Base-by-base conservation (phyloP, 2,888 invertebrate species). In the Microplitis deprimator region DNA sequence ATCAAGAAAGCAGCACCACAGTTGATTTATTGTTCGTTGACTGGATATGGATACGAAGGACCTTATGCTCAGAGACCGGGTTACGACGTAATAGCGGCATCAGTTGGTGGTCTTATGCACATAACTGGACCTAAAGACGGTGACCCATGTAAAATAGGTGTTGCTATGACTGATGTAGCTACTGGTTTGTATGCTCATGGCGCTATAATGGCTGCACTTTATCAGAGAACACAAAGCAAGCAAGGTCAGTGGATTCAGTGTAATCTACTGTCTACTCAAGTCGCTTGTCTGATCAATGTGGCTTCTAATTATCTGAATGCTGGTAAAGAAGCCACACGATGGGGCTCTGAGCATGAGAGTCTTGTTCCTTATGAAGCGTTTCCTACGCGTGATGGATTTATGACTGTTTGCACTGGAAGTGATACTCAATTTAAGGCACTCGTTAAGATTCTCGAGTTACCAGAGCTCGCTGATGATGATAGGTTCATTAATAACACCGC, bases 331-430 rank as follows among this genome's bases (percentile, higher is more conserved):
- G 95, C 95, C 0, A 91, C 92, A 77, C 92, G 96, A 72, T 95
- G 95, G 93, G 98, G 98, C n/a, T 98, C 98, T 0, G 96, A 96
- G 0, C 98, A 99, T 89, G 95, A 94, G 78, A 97, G 96, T 87
- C 94, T 99, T 79, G 98, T 98, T 0, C 98, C 98, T 0, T 98
- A 99, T 87, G 95, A 98, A 91, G 93, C 96, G 3, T 98, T 98
- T 86, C 92, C 93, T 85, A 96, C 97, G 0, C 92, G 92, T 86
- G 95, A 97, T 88, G 95, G 96, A 0, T 95, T 95, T 85, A 92
- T 98, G 75, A 96, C 98, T 0, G 91, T 98, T 4, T 98, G 98
- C 0, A 93, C 96, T 1, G 98, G 97, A 1, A 97, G 96, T 68
- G 94, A 98, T 87, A 90, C 91, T 0, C 96, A 97, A 86, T 98